Percentiles rank a stretch among this genome's conserved stretches.
Conservation (phyloP, 2,113 vertebrate genomes). For the Festucalex cinctus region DNA sequence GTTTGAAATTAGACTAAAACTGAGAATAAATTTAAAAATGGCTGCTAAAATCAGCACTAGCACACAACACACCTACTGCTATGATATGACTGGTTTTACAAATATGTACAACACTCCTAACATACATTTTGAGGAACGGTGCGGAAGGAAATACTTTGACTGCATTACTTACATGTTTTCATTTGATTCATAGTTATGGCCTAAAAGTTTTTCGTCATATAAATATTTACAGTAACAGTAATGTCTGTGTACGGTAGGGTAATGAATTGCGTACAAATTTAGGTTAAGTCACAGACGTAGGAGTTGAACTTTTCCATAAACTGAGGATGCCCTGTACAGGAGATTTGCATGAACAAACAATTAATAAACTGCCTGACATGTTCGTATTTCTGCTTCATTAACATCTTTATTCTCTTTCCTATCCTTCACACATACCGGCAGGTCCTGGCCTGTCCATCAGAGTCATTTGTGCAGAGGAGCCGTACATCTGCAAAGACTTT, state of each 20-base stretch:
- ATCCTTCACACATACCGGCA: constrained; percentile 42
- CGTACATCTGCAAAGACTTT: constrained; percentile 97
- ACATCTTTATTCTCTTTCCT: background rate
- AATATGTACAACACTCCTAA: background rate
- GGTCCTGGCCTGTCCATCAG: constrained; percentile 96
- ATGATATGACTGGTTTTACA: background rate
- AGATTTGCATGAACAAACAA: background rate
- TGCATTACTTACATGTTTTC: background rate
- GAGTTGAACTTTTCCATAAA: background rate
- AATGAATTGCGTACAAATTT: background rate
- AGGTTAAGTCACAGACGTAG: background rate
- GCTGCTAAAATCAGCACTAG: no score
- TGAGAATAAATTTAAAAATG: no score
- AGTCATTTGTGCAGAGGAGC: constrained; percentile 97
- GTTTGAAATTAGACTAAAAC: no score
- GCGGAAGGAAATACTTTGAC: background rate
- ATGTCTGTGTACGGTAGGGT: background rate
- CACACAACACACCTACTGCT: background rate
- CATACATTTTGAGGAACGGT: no score
- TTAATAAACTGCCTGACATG: background rate
- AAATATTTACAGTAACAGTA: background rate
- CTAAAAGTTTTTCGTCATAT: background rate
- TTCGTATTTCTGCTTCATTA: background rate
- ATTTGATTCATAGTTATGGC: background rate
- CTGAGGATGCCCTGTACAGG: background rate